These are phyloP conservation scores for Geococcyx californianus DNA, from an alignment of 2,113 vertebrate genomes.

Conservation along the genomic window DNA sequence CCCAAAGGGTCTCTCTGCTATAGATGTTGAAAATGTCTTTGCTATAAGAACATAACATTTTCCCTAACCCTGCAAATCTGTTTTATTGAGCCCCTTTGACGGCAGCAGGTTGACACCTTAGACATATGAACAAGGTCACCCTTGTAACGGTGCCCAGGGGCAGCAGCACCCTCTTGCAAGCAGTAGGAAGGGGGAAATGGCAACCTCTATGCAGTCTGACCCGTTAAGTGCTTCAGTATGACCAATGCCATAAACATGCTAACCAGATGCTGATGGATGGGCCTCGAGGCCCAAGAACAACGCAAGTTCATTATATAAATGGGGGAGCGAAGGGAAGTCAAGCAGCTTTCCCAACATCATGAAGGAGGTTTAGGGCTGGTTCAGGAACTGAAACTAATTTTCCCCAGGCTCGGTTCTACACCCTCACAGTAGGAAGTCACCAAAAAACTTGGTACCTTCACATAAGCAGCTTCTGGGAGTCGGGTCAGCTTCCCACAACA, in stretches of 20 bases:
- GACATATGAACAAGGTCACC: not conserved
- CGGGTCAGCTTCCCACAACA: constrained; percentile 50
- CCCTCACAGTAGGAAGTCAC: constrained; percentile 19
- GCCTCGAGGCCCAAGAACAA: constrained; percentile 49
- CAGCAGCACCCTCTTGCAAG: not conserved
- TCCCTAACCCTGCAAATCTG: not conserved
- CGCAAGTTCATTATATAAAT: constrained; percentile 32
- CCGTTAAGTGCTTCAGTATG: constrained; percentile 11
- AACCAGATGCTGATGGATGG: constrained; percentile 58
- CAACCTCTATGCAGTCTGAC: not conserved
- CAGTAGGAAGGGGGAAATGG: not conserved
- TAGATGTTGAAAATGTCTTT: not conserved
- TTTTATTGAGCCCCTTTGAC: not conserved
- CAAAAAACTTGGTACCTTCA: constrained; percentile 31
- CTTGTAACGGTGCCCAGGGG: not conserved
- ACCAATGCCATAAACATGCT: constrained; percentile 37
- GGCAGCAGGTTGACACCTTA: not conserved
- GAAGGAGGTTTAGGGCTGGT: constrained; percentile 43
- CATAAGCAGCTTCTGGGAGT: constrained; percentile 49
- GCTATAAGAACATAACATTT: not conserved
- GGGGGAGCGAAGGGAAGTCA: not conserved
- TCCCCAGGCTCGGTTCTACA: constrained; percentile 17
- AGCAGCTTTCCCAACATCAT: constrained; percentile 54
- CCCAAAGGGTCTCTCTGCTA: not conserved
- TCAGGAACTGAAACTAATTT: constrained; percentile 57